Base-by-base conservation (phyloP, 2,113 vertebrate genomes). In the Isurus oxyrinchus region DNA sequence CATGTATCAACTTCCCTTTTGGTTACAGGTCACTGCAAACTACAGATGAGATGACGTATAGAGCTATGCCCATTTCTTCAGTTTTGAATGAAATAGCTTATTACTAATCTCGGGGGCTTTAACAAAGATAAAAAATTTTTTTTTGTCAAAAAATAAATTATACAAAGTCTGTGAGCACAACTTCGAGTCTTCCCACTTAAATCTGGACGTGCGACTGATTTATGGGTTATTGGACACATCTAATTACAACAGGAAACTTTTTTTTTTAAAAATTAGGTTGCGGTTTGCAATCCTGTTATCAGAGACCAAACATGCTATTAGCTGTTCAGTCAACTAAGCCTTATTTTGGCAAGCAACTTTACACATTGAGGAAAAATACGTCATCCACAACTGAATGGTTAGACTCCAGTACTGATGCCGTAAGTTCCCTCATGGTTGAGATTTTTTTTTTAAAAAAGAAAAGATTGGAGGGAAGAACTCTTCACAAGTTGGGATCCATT, bases 221-320 rank as follows among this genome's bases (percentile, higher is more conserved):
- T 63, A 94, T 63, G 59, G 31, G 59, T 63, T 66, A n/a, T n/a
- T 63, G n/a, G 90, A 94, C 59, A 6, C 59, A 94, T 63, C 66
- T 91, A 91, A 94, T 94, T 94, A 61, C 66, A n/a, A 59, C 90
- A 63, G 90, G 90, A 61, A 94, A 66, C 90, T 66, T 63, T 94
- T 94, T 49, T 49, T 49, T 49, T 49, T 49, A 90, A 19, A 63
- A 40, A 61, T 35, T 40, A 94, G 90, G 16, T 94, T 94, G 90
- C 3, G 90, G 90, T 94, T 94, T 66, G 35, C 59, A 66, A 63
- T 94, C 59, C 59, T 40, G 90, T 94, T 94, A 94, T 94, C 90
- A 94, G n/a, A 93, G 90, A 40, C 59, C 59, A 44, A 63, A 94
- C 59, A 94, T 63, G 57, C 90, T 40, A 94, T 94, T 94, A 66